Percentiles rank a stretch among this genome's conserved stretches.
Conservation (phyloP, 2,888 invertebrate genomes). For the Branchinecta sandiegonensis region DNA sequence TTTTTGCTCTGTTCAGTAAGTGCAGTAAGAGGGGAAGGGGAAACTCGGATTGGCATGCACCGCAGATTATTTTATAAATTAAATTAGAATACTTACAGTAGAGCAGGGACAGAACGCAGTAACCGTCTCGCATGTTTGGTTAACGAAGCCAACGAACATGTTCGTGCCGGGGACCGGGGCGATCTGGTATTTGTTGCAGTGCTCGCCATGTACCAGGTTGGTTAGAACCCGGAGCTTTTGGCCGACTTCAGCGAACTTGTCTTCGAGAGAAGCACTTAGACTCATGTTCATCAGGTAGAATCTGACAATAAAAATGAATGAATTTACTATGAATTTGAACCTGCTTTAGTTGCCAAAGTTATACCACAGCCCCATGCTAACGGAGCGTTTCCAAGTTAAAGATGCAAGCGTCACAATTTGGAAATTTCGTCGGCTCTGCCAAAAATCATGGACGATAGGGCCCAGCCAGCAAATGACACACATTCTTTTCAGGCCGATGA, state of each 20-base stretch:
- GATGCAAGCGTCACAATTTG: too few relatives aligned
- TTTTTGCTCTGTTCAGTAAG: too few relatives aligned
- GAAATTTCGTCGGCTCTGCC: too few relatives aligned
- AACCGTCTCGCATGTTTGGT: constrained; percentile 60
- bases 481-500: too few relatives aligned
- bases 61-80: too few relatives aligned
- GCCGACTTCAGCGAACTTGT: background rate
- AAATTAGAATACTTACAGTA: constrained; percentile 41
- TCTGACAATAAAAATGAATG: constrained; percentile 17
- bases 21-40: background rate
- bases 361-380: too few relatives aligned
- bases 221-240: constrained; percentile 44
- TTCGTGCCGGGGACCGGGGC: constrained; percentile 69
- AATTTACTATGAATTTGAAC: too few relatives aligned
- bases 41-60: background rate
- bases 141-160: constrained; percentile 70
- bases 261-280: constrained; percentile 37
- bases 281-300: constrained; percentile 65
- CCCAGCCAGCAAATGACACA: too few relatives aligned
- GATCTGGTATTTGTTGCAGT: constrained; percentile 72
- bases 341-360: too few relatives aligned
- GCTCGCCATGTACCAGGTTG: constrained; percentile 72
- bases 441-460: too few relatives aligned
- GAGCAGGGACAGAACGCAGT: constrained; percentile 84
- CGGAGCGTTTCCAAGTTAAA: too few relatives aligned